Conservation (phyloP, 2,888 invertebrate species). For the Spodoptera exigua region DNA sequence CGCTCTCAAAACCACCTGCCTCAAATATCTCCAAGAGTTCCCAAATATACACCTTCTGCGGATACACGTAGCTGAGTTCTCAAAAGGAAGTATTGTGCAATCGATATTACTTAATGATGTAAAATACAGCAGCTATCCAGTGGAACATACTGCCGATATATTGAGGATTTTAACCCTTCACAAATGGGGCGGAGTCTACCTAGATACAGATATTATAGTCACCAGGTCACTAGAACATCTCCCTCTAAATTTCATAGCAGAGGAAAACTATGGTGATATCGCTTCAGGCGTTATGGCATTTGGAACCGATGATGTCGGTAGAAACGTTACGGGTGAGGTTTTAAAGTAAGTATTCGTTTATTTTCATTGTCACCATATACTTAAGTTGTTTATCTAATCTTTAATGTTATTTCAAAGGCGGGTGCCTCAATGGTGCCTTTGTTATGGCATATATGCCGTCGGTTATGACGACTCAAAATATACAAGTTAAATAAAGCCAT, state of each 20-base stretch:
- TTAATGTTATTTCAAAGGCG: no score
- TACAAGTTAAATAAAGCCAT: no score
- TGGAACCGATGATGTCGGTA: conserved; percentile 47
- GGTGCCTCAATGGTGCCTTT: no score
- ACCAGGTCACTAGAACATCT: conserved; percentile 87
- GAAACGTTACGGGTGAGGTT: conserved; percentile 14
- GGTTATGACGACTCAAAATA: no score
- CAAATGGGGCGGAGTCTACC: conserved; percentile 92
- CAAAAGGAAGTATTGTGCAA: conserved; percentile 33
- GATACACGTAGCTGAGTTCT: conserved; percentile 69
- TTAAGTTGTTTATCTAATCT: no score
- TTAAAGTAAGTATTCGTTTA: conserved; percentile 17
- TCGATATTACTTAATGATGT: conserved; percentile 20
- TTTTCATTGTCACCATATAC: not conserved
- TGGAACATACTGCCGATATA: conserved; percentile 90
- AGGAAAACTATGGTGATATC: conserved; percentile 84
- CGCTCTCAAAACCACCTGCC: conserved; percentile 15
- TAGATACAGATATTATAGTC: conserved; percentile 92
- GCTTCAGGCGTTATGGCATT: conserved; percentile 74
- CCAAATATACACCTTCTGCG: conserved; percentile 40
- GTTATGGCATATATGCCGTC: no score
- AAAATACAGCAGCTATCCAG: conserved; percentile 12
- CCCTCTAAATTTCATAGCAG: conserved; percentile 88
- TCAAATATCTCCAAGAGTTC: conserved; percentile 21
- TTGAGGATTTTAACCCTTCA: conserved; percentile 90